These are phyloP conservation scores for Mesorhabditis belari DNA, from an alignment of 2,888 invertebrate genomes.

Conservation along the genomic window DNA sequence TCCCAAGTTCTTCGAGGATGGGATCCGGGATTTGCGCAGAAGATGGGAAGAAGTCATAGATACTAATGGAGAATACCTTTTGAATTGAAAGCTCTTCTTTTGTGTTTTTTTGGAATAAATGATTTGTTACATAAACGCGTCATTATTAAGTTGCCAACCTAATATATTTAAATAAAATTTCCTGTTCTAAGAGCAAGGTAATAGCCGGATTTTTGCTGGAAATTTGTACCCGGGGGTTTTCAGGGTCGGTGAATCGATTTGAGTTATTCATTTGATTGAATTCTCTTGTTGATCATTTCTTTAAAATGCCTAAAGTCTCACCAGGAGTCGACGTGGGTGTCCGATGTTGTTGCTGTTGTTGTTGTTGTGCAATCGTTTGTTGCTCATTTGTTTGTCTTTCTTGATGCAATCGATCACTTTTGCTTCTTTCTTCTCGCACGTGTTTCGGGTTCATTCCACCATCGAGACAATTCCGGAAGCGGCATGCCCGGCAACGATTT, in stretches of 20 bases:
- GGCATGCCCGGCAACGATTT: constrained; percentile 40
- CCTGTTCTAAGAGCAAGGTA: too few species aligned
- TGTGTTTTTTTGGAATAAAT: too few species aligned
- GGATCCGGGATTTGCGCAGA: too few species aligned
- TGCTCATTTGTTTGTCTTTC: background rate
- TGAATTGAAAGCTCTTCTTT: too few species aligned
- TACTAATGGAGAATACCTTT: too few species aligned
- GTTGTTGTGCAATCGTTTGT: constrained; percentile 1
- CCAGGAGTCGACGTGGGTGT: background rate
- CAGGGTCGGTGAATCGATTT: background rate
- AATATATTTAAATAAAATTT: too few species aligned
- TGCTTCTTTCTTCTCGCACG: constrained; percentile 33
- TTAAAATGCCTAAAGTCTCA: background rate
- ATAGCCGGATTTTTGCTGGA: too few species aligned
- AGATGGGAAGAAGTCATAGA: too few species aligned
- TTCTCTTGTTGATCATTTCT: background rate
- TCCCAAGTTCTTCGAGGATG: too few species aligned
- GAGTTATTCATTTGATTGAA: background rate
- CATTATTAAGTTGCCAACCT: too few species aligned
- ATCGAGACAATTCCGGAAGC: constrained; percentile 34
- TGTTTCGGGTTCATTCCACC: constrained; percentile 44
- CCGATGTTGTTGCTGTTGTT: background rate
- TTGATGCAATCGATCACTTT: constrained; percentile 18
- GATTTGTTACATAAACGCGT: too few species aligned
- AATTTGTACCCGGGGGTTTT: too few species aligned